Percentiles rank a stretch among this genome's conserved stretches.
These are phyloP conservation scores for Parazoanthus atlanticus DNA, from an alignment of 92 coral and sea anemone genomes.

Conservation along the genomic window DNA sequence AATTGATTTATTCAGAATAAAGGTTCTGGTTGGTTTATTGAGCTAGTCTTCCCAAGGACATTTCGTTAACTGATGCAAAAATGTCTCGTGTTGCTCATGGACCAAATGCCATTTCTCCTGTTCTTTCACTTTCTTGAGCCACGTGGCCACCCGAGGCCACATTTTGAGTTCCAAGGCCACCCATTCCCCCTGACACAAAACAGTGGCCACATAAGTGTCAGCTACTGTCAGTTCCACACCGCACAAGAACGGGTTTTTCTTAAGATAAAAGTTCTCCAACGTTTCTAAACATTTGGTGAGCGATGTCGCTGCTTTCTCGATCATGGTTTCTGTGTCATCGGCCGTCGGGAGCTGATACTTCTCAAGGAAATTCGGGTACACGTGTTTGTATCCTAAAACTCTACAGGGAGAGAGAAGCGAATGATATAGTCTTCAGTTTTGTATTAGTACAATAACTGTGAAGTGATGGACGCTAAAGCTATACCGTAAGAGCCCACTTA, in stretches of 20 bases:
- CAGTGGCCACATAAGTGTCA: slow-evolving; percentile 80
- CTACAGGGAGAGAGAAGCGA: slow-evolving; percentile 42
- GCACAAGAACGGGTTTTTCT: slow-evolving; percentile 66
- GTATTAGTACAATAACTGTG: too few species aligned
- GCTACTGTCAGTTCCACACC: slow-evolving; percentile 79
- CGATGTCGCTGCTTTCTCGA: slow-evolving; percentile 70
- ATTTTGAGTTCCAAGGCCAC: slow-evolving; percentile 70
- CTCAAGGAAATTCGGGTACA: slow-evolving; percentile 88
- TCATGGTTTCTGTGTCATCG: slow-evolving; percentile 75
- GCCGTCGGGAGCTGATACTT: slow-evolving; percentile 69
- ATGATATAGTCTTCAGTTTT: neutral
- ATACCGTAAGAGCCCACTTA: too few species aligned
- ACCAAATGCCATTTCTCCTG: slow-evolving; percentile 79
- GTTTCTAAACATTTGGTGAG: slow-evolving; percentile 74
- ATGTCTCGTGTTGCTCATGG: slow-evolving; percentile 72
- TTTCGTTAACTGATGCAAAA: slow-evolving; percentile 71
- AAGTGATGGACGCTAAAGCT: too few species aligned
- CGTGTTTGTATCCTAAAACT: slow-evolving; percentile 75
- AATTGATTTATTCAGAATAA: neutral
- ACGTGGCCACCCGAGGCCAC: slow-evolving; percentile 78
- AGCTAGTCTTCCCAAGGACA: slow-evolving; percentile 45
- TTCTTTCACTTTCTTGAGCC: slow-evolving; percentile 77
- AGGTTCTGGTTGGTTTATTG: neutral
- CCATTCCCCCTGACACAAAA: slow-evolving; percentile 86
- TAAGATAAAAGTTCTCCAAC: slow-evolving; percentile 70